Conservation (phyloP, 1,140 invertebrate genomes). For the Rhopalosiphum padi region DNA sequence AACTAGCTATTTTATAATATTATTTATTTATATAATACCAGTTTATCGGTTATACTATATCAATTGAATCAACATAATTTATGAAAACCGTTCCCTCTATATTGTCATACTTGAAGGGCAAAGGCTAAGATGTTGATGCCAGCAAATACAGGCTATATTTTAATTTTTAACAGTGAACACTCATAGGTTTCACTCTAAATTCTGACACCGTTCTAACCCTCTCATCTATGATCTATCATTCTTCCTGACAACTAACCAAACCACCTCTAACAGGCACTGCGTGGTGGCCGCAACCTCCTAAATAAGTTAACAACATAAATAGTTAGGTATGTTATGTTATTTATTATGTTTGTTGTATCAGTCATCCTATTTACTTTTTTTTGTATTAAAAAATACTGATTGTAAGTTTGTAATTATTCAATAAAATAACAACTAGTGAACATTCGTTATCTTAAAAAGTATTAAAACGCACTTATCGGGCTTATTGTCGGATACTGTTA, state of each 20-base stretch:
- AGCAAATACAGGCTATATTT: not conserved
- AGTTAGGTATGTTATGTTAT: too few relatives aligned
- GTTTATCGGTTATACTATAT: not conserved
- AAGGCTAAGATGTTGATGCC: not conserved
- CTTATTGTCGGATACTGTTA: too few relatives aligned
- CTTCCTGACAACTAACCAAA: not conserved
- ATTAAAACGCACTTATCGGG: not conserved
- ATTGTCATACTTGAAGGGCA: not conserved
- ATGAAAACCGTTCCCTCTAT: not conserved
- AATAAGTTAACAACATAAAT: too few relatives aligned
- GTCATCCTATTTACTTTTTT: not conserved
- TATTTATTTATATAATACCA: too few relatives aligned
- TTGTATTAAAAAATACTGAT: not conserved
- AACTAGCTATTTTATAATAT: too few relatives aligned
- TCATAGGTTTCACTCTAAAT: not conserved
- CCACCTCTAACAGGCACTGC: not conserved
- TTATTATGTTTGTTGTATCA: not conserved
- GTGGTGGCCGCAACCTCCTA: too few relatives aligned
- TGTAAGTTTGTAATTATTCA: not conserved
- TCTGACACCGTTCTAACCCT: not conserved
- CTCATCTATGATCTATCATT: not conserved
- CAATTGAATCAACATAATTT: not conserved
- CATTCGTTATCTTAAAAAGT: not conserved
- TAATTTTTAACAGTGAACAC: not conserved
- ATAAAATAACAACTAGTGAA: not conserved